These are phyloP conservation scores for Drosophila nikananu DNA, from an alignment of 1,140 invertebrate species.

Conservation along the genomic window DNA sequence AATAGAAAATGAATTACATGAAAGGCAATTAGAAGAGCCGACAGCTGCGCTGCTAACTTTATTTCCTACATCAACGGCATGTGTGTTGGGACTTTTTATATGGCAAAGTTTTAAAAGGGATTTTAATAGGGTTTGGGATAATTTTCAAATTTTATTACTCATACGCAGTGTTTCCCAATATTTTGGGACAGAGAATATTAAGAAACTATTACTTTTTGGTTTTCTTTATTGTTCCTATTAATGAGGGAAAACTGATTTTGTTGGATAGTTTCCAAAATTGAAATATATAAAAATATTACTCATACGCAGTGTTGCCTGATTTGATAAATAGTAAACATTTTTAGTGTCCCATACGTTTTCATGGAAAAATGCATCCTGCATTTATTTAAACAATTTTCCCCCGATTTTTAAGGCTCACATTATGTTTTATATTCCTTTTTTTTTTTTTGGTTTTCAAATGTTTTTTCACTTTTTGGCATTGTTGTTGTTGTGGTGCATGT, in stretches of 20 bases:
- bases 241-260: no score
- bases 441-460: constrained; percentile 9
- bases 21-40: constrained; percentile 52
- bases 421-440: constrained; percentile 6
- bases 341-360: neutral
- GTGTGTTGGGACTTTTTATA: neutral
- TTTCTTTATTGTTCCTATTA: neutral
- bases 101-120: neutral
- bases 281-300: no score
- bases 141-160: neutral
- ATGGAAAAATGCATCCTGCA: neutral
- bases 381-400: neutral
- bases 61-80: constrained; percentile 5
- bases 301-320: neutral
- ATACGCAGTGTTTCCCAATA: neutral
- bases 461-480: constrained; percentile 2
- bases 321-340: neutral
- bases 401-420: neutral
- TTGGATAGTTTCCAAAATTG: neutral
- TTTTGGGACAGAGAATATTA: neutral
- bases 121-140: neutral
- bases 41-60: constrained; percentile 36
- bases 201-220: neutral
- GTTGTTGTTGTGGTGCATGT: constrained; percentile 17
- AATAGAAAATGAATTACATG: constrained; percentile 77